These are phyloP conservation scores for Ptyas mucosa DNA, from an alignment of 2,113 vertebrate genomes.

Conservation along the genomic window DNA sequence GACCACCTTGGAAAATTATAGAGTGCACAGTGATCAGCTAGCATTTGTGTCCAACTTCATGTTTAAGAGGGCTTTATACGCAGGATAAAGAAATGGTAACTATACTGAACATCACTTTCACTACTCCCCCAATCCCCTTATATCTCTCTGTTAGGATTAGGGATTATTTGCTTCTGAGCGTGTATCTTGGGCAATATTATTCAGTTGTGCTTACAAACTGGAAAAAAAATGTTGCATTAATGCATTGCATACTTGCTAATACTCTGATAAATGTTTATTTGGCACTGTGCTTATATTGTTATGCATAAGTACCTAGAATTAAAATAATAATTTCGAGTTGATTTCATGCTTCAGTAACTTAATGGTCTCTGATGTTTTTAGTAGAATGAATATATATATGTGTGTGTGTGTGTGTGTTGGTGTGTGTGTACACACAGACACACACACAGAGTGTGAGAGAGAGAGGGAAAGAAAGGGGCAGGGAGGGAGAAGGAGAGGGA, in stretches of 20 bases:
- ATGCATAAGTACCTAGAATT: slow-evolving; percentile 68
- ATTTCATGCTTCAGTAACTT: slow-evolving; percentile 73
- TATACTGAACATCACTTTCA: not conserved
- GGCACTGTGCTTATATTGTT: slow-evolving; percentile 58
- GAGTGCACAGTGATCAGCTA: not conserved
- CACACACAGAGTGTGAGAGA: too few relatives aligned
- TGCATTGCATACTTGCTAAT: slow-evolving; percentile 45
- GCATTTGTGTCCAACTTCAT: not conserved
- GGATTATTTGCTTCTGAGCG: slow-evolving; percentile 17
- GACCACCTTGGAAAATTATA: not conserved
- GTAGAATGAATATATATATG: slow-evolving; percentile 52
- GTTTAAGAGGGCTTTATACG: not conserved
- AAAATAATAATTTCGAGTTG: slow-evolving; percentile 72
- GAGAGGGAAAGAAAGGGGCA: not conserved
- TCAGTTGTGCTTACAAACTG: slow-evolving; percentile 38
- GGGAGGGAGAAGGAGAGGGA: too few relatives aligned
- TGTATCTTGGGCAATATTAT: slow-evolving; percentile 9
- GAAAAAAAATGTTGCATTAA: slow-evolving; percentile 46
- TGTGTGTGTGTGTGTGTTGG: too few relatives aligned
- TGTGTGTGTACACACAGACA: too few relatives aligned
- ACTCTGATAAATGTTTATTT: slow-evolving; percentile 67
- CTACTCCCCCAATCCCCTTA: not conserved
- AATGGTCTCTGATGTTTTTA: slow-evolving; percentile 63
- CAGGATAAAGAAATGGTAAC: not conserved
- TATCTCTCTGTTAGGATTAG: not conserved